Percentiles rank a stretch among this genome's conserved stretches.
Evolutionary conservation across 2,888 invertebrate species (phyloP).

Genomic region (Octodonta nipae): DNA sequence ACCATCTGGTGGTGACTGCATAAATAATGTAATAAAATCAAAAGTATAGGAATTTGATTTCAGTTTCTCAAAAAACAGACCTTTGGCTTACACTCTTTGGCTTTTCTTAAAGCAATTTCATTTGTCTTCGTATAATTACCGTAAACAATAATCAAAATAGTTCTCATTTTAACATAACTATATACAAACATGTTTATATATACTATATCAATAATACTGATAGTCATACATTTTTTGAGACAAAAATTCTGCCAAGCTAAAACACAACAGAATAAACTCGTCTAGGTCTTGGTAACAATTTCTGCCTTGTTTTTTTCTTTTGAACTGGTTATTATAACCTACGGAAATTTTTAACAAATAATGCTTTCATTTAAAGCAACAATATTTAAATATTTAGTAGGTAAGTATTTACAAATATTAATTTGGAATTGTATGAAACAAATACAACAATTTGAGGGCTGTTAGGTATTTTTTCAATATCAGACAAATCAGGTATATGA

Average conservation of each 20-base stretch:
- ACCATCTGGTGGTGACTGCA: too few relatives aligned
- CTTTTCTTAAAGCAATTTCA: too few relatives aligned
- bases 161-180: conserved; percentile 1
- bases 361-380: conserved; percentile 19
- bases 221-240: background rate
- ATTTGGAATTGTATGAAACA: background rate
- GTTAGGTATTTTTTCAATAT: too few relatives aligned
- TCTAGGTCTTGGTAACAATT: conserved; percentile 10
- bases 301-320: conserved; percentile 25
- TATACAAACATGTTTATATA: conserved; percentile 1
- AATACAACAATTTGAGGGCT: background rate
- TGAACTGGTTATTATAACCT: conserved; percentile 32
- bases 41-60: too few relatives aligned
- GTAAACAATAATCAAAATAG: too few relatives aligned
- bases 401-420: background rate
- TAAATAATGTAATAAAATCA: too few relatives aligned
- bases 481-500: too few relatives aligned
- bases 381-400: conserved; percentile 5
- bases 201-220: conserved; percentile 1
- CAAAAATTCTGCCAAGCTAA: background rate
- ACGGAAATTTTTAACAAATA: conserved; percentile 19
- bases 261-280: background rate
- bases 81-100: too few relatives aligned
- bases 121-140: too few relatives aligned
- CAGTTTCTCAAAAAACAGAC: too few relatives aligned